phyloP scores from a whole-genome alignment of 2,113 vertebrate species.

The Scolopax mira region DNA sequence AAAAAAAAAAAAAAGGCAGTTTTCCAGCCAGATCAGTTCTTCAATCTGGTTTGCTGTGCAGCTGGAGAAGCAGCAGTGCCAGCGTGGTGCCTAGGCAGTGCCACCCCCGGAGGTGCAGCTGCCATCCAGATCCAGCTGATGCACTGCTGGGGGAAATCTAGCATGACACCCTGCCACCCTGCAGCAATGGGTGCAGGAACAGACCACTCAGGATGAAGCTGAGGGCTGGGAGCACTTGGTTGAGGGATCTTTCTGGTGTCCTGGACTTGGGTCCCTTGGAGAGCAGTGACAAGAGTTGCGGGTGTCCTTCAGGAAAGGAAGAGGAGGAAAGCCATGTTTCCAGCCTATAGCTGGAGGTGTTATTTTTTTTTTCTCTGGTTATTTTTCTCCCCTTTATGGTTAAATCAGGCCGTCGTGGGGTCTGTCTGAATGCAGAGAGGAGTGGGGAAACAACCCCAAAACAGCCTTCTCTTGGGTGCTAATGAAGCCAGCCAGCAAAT shows the following conservation, averaged over 20 bases:
- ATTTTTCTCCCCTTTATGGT: background rate
- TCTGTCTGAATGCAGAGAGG: background rate
- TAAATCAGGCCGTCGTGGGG: background rate
- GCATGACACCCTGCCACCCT: background rate
- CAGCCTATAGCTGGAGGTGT: background rate
- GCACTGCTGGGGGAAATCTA: background rate
- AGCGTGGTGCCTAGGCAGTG: background rate
- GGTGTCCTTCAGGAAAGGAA: background rate
- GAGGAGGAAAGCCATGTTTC: background rate
- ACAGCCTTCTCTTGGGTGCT: background rate
- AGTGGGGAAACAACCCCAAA: background rate
- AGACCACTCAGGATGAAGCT: background rate
- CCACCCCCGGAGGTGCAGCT: background rate
- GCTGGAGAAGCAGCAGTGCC: slow-evolving; percentile 16
- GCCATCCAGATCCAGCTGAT: background rate
- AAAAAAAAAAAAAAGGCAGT: background rate
- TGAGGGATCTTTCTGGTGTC: background rate
- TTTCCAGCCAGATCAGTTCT: slow-evolving; percentile 46
- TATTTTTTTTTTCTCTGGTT: background rate
- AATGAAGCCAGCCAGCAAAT: background rate
- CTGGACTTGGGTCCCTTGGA: background rate
- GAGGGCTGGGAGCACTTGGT: background rate
- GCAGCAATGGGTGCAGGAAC: background rate
- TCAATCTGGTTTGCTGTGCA: background rate
- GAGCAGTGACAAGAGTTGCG: background rate